Evolutionary conservation across 2,797 vertebrate genomes (phyloP), one percentile per base, ranked within the genome.

Genomic region (Serranus cabrilla): DNA sequence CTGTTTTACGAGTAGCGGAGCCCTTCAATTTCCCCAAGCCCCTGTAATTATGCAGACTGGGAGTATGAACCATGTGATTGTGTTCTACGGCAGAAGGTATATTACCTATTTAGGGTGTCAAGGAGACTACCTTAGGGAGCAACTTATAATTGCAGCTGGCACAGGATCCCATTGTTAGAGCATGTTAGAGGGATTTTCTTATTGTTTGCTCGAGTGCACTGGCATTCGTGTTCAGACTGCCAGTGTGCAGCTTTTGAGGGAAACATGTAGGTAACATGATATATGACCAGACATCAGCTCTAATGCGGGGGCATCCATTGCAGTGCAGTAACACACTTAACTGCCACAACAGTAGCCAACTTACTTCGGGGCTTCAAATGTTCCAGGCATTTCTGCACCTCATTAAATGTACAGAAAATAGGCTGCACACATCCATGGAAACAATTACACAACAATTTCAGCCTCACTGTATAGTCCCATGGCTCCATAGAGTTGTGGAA

Each of bases 141-240:
- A 57, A 66, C 72, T 47, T 71, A 42, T 90, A 87, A 91, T 93
- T 93, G 90, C 82, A 82, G 83, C 87, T 83, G 34, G 49, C 67
- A 47, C 81, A 78, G 75, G 77, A 85, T 91, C 91, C 85, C 83
- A 90, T 89, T 86, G 88, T 89, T 77, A 45, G 73, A 84, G 83
- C 82, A 76, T 82, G 84, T 88, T 86, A 80, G 87, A 81, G 72
- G 85, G 81, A 90, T 89, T 93, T 87, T 91, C 89, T 88, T 86
- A 90, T 90, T 91, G 91, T 94, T 90, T 91, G 88, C 87, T 76
- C 87, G 87, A 89, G 83, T 92, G 90, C 91, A 86, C 85, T 21
- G 21, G 70, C 23, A 40, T 63, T 54, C 76, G 52, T 84, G 83
- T 57, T 76, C 74, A 80, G 76, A 76, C 78, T 72, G 78, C 78